Percentiles rank a stretch among this genome's conserved stretches.
Evolutionary conservation across 2,797 vertebrate genomes (phyloP).

Genomic region (Falco concolor): DNA sequence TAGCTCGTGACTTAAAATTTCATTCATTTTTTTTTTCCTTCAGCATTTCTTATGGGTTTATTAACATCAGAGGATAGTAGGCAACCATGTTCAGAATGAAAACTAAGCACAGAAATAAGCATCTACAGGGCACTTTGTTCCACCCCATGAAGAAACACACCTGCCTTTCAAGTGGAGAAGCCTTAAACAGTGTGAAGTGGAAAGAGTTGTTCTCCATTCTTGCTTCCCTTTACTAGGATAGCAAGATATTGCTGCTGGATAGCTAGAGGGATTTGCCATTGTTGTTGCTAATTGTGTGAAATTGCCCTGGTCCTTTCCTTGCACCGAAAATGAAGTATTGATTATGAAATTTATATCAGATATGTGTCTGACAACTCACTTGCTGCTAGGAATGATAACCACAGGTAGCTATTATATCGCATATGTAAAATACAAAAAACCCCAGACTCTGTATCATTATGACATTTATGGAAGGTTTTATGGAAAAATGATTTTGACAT

Average conservation of each 20-base stretch:
- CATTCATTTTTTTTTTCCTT: not conserved
- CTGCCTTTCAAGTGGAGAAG: not conserved
- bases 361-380: not conserved
- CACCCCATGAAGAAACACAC: not conserved
- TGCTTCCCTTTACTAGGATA: not conserved
- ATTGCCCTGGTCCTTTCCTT: not conserved
- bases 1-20: not conserved
- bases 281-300: not conserved
- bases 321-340: not conserved
- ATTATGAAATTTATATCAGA: not conserved
- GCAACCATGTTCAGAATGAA: not conserved
- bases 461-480: not conserved
- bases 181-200: not conserved
- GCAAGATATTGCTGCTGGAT: not conserved
- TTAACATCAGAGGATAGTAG: not conserved
- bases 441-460: not conserved
- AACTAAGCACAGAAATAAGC: not conserved
- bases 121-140: not conserved
- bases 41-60: not conserved
- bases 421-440: not conserved
- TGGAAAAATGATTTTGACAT: not conserved
- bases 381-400: not conserved
- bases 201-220: not conserved
- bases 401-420: not conserved
- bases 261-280: not conserved